These are phyloP conservation scores for Nasonia giraulti DNA, from an alignment of 1,140 invertebrate species.

Conservation along the genomic window DNA sequence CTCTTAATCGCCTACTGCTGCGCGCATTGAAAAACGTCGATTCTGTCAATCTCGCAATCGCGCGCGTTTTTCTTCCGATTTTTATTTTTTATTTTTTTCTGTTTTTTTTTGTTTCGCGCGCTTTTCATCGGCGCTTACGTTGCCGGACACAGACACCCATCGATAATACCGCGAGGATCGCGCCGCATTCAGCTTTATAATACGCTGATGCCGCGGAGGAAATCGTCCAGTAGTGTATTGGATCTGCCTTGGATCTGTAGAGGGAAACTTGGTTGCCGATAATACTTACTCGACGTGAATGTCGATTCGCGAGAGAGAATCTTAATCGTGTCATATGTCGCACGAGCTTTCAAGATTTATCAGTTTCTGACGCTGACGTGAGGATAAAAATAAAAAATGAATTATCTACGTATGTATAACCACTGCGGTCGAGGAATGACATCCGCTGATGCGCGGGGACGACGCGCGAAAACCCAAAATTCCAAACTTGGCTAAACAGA, in stretches of 20 bases:
- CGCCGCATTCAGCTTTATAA: neutral
- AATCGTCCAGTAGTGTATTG: neutral
- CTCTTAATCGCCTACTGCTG: constrained; percentile 22
- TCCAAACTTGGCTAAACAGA: neutral
- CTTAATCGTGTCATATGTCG: too few relatives aligned
- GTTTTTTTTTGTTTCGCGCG: neutral
- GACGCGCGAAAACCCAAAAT: neutral
- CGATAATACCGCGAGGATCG: too few relatives aligned
- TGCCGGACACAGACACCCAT: neutral
- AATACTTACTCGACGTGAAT: too few relatives aligned
- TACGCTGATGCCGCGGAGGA: neutral
- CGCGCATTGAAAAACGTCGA: constrained; percentile 34
- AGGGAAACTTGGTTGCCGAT: too few relatives aligned
- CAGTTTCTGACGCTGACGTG: too few relatives aligned
- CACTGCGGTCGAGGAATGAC: neutral
- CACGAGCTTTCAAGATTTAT: too few relatives aligned
- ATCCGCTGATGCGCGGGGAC: too few relatives aligned
- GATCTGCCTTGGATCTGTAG: too few relatives aligned
- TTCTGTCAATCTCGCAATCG: constrained; percentile 35
- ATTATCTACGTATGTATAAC: too few relatives aligned
- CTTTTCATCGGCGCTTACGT: neutral
- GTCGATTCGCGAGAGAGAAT: too few relatives aligned
- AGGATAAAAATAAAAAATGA: too few relatives aligned
- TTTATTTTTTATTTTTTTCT: neutral
- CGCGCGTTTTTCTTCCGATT: neutral